Evolutionary conservation across 2,888 invertebrate species (phyloP).

Genomic region (Bruchidius siliquastri): DNA sequence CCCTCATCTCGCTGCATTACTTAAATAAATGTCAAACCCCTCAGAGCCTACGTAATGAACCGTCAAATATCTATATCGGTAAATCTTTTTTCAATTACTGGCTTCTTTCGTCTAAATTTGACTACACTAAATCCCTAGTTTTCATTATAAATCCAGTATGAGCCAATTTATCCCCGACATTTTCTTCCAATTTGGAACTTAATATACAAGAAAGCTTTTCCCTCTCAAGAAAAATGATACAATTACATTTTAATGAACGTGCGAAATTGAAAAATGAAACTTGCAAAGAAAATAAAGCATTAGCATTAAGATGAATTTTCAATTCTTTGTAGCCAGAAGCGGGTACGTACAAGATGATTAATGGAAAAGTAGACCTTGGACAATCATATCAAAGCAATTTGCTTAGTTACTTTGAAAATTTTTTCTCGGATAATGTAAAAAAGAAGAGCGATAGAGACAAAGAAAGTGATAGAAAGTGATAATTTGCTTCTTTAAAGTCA

Average conservation of each 20-base stretch:
- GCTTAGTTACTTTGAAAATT: too few relatives aligned
- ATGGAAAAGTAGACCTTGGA: not conserved
- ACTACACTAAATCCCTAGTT: not conserved
- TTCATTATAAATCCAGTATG: not conserved
- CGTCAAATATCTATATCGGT: too few relatives aligned
- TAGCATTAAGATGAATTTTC: not conserved
- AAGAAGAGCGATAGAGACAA: too few relatives aligned
- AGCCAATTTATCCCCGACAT: not conserved
- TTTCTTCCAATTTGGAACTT: not conserved
- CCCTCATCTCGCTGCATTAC: too few relatives aligned
- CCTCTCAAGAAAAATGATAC: not conserved
- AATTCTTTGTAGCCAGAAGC: not conserved
- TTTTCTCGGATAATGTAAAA: too few relatives aligned
- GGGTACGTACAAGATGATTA: not conserved
- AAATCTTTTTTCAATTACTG: too few relatives aligned
- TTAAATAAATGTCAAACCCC: too few relatives aligned
- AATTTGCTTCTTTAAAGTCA: too few relatives aligned
- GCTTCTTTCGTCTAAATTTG: too few relatives aligned
- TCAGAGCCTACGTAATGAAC: too few relatives aligned
- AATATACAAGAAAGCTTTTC: not conserved
- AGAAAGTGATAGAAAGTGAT: too few relatives aligned
- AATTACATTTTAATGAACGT: not conserved
- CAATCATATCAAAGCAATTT: too few relatives aligned
- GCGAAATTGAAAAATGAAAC: not conserved
- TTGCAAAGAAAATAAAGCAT: not conserved